Evolutionary conservation across 2,888 invertebrate genomes (phyloP).

Genomic region (Anagyrus pseudococci): DNA sequence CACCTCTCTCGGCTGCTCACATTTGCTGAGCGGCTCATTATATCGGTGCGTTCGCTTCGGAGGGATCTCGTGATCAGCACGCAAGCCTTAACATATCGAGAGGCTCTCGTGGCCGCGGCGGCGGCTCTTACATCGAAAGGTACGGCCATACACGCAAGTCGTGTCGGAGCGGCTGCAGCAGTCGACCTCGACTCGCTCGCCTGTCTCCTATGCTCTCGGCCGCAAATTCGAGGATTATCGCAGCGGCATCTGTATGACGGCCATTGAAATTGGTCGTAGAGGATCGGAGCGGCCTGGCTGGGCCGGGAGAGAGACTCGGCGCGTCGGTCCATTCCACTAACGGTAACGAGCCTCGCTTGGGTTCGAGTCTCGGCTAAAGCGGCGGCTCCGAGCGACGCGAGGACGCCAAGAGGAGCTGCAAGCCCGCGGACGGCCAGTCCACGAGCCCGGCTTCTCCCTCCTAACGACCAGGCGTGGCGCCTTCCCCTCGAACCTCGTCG

Average conservation of each 20-base stretch:
- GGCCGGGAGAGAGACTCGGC: slow-evolving; percentile 42
- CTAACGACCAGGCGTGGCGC: slow-evolving; percentile 51
- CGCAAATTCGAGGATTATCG: slow-evolving; percentile 55
- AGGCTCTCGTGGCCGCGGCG: too few relatives aligned
- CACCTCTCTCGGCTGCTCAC: too few relatives aligned
- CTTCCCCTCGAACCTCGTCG: slow-evolving; percentile 32
- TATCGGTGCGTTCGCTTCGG: too few relatives aligned
- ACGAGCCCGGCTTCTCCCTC: slow-evolving; percentile 15
- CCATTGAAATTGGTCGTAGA: slow-evolving; percentile 61
- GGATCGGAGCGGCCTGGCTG: slow-evolving; percentile 36
- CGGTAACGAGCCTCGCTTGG: slow-evolving; percentile 59
- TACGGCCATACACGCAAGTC: too few relatives aligned
- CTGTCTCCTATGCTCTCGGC: not conserved
- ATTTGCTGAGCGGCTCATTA: too few relatives aligned
- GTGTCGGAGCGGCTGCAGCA: too few relatives aligned
- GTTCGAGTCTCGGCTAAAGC: slow-evolving; percentile 60
- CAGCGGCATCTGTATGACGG: slow-evolving; percentile 62
- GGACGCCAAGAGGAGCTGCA: slow-evolving; percentile 7
- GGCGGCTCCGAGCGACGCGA: not conserved
- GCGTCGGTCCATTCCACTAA: slow-evolving; percentile 59
- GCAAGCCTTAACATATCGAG: too few relatives aligned
- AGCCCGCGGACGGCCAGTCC: slow-evolving; percentile 30
- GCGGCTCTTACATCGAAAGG: too few relatives aligned
- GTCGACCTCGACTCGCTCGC: too few relatives aligned
- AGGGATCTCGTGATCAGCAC: too few relatives aligned